phyloP scores from a whole-genome alignment of 2,113 vertebrate genomes.

The Laticauda colubrina region DNA sequence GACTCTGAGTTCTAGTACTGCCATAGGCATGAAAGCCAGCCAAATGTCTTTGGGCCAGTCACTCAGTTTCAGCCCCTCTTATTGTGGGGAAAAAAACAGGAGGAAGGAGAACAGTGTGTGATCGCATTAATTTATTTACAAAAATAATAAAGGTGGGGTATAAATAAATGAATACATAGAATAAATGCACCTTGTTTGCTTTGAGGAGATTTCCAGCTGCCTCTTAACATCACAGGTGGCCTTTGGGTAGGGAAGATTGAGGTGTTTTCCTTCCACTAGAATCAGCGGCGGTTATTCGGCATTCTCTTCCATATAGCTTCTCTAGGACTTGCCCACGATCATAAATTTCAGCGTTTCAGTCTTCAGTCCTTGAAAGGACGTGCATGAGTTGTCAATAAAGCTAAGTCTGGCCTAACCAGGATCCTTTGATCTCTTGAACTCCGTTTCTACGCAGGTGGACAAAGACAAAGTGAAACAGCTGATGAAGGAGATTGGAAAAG shows the following conservation, averaged over 20 bases:
- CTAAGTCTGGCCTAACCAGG: neutral
- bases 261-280: neutral
- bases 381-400: neutral
- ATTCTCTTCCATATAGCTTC: neutral
- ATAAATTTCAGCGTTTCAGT: neutral
- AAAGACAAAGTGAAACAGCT: constrained; percentile 79
- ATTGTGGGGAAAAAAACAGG: too few species aligned
- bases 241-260: neutral
- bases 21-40: too few species aligned
- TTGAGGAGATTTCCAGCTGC: neutral
- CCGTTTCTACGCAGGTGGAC: constrained; percentile 73
- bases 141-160: too few species aligned
- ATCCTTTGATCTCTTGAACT: neutral
- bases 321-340: neutral
- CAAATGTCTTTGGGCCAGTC: too few species aligned
- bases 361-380: neutral
- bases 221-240: neutral
- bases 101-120: too few species aligned
- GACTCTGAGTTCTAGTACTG: too few species aligned
- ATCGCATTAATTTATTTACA: too few species aligned
- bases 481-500: constrained; percentile 76
- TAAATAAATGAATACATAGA: neutral
- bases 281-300: neutral
- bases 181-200: neutral
- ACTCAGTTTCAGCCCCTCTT: too few species aligned